Evolutionary conservation across 2,888 invertebrate genomes (phyloP), one percentile per base, ranked within the genome.

Genomic region (Aphidius colemani): DNA sequence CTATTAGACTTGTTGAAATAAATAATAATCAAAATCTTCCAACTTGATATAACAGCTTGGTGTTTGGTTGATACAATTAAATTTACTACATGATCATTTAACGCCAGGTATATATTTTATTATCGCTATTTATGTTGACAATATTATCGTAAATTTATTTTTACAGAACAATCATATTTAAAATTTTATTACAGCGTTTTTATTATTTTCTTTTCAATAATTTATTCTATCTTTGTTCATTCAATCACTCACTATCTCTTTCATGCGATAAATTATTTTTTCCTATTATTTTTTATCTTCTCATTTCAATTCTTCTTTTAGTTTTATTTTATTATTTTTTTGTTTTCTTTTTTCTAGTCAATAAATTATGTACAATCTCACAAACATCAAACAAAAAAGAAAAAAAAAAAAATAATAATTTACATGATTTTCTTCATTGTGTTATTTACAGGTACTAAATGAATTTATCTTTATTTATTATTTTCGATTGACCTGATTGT

Each of bases 1-100:
- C 86, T 6, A 83, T 85, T 64, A 77, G 86, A 67, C 68, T 87
- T 50, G 80, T 86, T 3, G 85, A 86, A 71, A 75, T 85, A 41
- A 83, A 77, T 44, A 53, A 62, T n/a, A 7, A 13, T 41, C 46
- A 7, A 45, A 13, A 11, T 45, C 13, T 55, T 5, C 45, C 39
- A 9, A 53, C 45, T 8, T 44, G 61, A 61, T 18, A 18, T 18
- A 18, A 18, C 13, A 18, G 13, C 13, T 18, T 18, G 13, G 13
- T 59, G 59, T 59, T 64, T 50, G 63, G 65, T 65, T 63, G 66
- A 68, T 62, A n/a, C n/a, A 61, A 64, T 61, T 57, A 18, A 18
- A 18, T 18, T 18, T 18, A 2, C 2, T 18, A 18, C 10, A 7
- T 3, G 4, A 59, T 62, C 41, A 44, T 61, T 53, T 46, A 50